These are phyloP conservation scores for Octodon degus DNA, from an alignment of 2,113 vertebrate genomes.

Conservation along the genomic window DNA sequence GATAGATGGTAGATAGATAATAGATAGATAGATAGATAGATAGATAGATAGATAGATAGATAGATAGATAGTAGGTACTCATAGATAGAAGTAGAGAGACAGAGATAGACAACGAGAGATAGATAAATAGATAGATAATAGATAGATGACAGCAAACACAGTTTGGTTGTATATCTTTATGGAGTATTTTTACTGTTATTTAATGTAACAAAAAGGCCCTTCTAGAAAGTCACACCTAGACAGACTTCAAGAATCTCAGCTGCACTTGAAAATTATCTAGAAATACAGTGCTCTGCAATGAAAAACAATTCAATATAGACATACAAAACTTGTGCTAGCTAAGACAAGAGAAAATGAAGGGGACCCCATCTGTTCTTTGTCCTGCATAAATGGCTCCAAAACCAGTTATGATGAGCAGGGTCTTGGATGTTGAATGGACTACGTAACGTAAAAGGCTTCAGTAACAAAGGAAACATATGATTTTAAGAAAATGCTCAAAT, in stretches of 20 bases:
- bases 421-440: accelerated
- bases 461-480: accelerated
- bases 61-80: no score
- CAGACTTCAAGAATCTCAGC: no score
- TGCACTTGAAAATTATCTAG: not conserved
- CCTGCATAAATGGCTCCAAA: accelerated
- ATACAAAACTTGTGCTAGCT: not conserved
- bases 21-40: no score
- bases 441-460: accelerated
- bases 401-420: not conserved
- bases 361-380: not conserved
- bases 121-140: not conserved
- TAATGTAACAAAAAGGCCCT: not conserved
- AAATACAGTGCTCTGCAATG: not conserved
- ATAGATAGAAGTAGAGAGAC: no score
- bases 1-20: no score
- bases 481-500: not conserved
- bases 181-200: not conserved
- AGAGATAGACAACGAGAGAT: no score
- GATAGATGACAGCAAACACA: not conserved
- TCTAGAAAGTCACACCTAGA: not conserved
- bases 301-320: not conserved
- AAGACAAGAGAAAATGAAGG: not conserved
- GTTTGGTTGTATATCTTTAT: not conserved
- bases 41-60: no score